Percentiles rank a stretch among this genome's conserved stretches.
Conservation (phyloP, 2,113 vertebrate species). For the Oncorhynchus tshawytscha region DNA sequence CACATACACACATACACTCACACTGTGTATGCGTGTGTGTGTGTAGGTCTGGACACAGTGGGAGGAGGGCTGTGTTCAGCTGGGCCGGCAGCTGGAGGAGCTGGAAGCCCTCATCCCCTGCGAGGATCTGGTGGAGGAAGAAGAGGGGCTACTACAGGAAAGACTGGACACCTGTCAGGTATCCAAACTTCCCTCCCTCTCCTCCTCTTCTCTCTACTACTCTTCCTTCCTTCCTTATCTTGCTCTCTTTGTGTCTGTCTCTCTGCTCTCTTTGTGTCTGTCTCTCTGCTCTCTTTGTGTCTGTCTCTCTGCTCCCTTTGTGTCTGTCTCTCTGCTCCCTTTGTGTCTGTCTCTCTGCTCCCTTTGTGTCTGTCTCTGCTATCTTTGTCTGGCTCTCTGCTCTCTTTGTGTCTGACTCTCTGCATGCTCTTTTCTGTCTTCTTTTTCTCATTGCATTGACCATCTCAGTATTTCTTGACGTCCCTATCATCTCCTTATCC, state of each 20-base stretch:
- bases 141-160: slow-evolving; percentile 66
- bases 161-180: slow-evolving; percentile 82
- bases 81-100: slow-evolving; percentile 78
- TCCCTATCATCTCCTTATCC: no score
- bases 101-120: slow-evolving; percentile 69
- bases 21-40: slow-evolving; percentile 4
- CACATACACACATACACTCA: neutral
- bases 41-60: slow-evolving; percentile 81
- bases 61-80: slow-evolving; percentile 70
- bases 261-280: no score
- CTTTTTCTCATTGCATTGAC: no score
- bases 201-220: neutral
- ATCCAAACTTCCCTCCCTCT: neutral
- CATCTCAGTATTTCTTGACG: no score
- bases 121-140: slow-evolving; percentile 54
- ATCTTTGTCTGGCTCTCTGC: no score
- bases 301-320: no score
- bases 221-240: neutral
- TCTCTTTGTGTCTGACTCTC: no score
- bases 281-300: neutral
- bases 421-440: no score
- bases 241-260: neutral
- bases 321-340: neutral
- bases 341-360: neutral
- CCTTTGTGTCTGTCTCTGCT: neutral